Conservation (phyloP, 2,113 vertebrate genomes). For the Prionailurus viverrinus region DNA sequence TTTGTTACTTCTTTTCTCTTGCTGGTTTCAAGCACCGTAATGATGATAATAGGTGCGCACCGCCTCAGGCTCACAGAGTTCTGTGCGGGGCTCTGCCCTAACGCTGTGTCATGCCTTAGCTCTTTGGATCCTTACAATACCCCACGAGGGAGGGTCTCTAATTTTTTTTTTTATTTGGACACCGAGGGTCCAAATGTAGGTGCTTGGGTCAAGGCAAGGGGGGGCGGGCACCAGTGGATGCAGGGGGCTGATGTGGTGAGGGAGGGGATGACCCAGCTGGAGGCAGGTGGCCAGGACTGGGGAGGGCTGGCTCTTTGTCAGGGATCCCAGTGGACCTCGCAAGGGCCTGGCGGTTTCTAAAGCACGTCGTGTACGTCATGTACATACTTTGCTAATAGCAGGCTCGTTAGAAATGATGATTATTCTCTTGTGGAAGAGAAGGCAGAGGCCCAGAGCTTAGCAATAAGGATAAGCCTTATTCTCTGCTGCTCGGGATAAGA, state of each 20-base stretch:
- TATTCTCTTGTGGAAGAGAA: neutral
- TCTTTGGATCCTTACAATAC: neutral
- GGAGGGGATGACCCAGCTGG: neutral
- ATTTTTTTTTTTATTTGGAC: neutral
- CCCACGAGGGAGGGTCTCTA: neutral
- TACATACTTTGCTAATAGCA: neutral
- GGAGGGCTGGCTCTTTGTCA: too few relatives aligned
- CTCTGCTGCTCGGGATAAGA: neutral
- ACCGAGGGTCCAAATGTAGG: neutral
- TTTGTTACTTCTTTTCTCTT: neutral
- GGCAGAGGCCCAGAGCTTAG: neutral
- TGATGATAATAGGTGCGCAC: neutral
- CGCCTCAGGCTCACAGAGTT: accelerated
- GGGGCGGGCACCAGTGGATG: neutral
- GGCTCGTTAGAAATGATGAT: accelerated
- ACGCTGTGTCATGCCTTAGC: too few relatives aligned
- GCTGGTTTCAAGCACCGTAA: neutral
- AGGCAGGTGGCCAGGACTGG: neutral
- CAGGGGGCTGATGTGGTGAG: neutral
- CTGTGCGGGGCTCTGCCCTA: neutral
- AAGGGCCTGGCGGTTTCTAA: neutral
- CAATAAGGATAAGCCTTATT: too few relatives aligned
- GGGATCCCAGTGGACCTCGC: accelerated
- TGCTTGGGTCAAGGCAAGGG: neutral
- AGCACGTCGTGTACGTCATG: accelerated